Evolutionary conservation across 2,797 vertebrate genomes (phyloP), one percentile per base, ranked within the genome.

Genomic region (Ficedula albicollis): DNA sequence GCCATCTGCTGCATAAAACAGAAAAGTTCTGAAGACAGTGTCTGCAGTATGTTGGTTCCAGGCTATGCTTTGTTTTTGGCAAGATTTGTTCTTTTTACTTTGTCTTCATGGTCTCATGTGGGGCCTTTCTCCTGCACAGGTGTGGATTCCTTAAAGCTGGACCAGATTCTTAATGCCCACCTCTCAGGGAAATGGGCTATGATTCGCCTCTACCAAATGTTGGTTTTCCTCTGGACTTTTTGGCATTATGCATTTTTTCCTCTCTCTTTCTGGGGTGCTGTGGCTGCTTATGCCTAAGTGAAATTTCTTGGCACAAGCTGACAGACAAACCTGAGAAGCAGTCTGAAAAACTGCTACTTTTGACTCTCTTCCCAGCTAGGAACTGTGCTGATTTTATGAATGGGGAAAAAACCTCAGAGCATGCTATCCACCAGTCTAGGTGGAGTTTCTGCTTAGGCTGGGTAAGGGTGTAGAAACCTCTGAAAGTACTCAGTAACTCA

Each of bases 281-380:
- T 60, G 58, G 29, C 80, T 91, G 80, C 56, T 81, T 43, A 63
- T 69, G 51, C 86, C 13, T 17, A 68, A 94, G 55, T 78, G 67
- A 81, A 83, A 30, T 49, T 90, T 91, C 88, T 93, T 96, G 88
- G 86, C 88, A 69, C 39, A 51, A 86, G 36, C 80, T 78, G 84
- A 64, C 62, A 81, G 76, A 70, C 29, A 64, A 84, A 93, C 70
- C 46, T 54, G 54, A 90, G 72, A 74, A 70, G 26, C 19, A 77
- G 41, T 46, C 58, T 94, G 58, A 46, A 85, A 80, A 88, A 56
- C 9, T 86, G 49, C 30, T 86, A 4, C 41, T 92, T 86, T 68
- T 90, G 93, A 95, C 63, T 78, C 5, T 70, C 4, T 93, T 93
- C 58, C 75, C 77, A 73, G 70, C 22, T 62, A 48, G 54, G 58